These are phyloP conservation scores for Arvicanthis niloticus DNA, from an alignment of 2,113 vertebrate species.

Conservation along the genomic window DNA sequence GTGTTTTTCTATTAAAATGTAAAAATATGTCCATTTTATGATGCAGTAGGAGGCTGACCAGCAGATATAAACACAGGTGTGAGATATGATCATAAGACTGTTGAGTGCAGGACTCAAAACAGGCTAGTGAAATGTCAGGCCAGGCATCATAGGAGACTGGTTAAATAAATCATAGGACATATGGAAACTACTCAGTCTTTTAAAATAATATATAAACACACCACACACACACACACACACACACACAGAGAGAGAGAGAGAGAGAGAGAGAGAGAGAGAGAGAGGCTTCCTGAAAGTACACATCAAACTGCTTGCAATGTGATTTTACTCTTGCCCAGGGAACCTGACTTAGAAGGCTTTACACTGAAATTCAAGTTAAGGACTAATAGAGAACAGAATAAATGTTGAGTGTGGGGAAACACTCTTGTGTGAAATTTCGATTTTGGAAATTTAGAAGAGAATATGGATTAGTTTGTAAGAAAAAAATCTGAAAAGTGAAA, in stretches of 20 bases:
- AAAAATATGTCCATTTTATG: constrained; percentile 19
- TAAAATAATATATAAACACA: neutral
- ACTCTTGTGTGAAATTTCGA: neutral
- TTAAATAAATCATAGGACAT: constrained; percentile 27
- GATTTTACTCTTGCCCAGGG: neutral
- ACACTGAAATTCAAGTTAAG: neutral
- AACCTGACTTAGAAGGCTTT: neutral
- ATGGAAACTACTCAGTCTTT: neutral
- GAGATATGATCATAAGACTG: neutral
- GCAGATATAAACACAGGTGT: constrained; percentile 2
- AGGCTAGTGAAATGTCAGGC: neutral
- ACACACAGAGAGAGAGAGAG: no score
- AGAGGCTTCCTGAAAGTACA: neutral
- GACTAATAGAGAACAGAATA: neutral
- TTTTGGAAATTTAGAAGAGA: neutral
- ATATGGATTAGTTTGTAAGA: neutral
- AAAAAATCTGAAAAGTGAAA: neutral
- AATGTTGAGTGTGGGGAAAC: neutral
- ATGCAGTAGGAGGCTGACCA: neutral
- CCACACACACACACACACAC: neutral
- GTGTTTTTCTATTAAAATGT: constrained; percentile 19
- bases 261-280: no score
- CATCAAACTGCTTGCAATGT: neutral
- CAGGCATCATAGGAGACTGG: neutral
- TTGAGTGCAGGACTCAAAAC: neutral